Conservation (phyloP, 2,888 invertebrate species). For the Aporophyla nigra region DNA sequence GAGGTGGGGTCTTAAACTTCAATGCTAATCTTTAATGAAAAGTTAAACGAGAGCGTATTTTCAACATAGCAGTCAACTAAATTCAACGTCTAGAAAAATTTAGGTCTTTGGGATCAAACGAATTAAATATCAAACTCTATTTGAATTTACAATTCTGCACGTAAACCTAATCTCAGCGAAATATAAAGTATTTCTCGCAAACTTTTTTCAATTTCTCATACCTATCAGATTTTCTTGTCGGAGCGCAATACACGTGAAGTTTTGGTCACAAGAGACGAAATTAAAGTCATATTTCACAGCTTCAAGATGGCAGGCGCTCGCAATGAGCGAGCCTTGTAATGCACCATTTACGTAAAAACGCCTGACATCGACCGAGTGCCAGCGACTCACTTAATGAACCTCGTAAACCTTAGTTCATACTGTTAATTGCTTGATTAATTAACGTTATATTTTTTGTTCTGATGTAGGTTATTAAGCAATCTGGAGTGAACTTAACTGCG, state of each 20-base stretch:
- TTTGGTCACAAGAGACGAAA: constrained; percentile 73
- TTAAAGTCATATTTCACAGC: constrained; percentile 74
- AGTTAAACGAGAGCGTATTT: constrained; percentile 5
- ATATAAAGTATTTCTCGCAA: constrained; percentile 32
- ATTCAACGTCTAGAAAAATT: constrained; percentile 25
- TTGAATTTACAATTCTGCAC: constrained; percentile 41
- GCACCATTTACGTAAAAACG: constrained; percentile 63
- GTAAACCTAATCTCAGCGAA: constrained; percentile 37
- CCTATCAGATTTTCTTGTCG: constrained; percentile 69
- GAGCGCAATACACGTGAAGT: constrained; percentile 66
- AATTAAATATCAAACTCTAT: constrained; percentile 35
- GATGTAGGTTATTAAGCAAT: background rate
- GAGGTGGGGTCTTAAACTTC: too few species aligned
- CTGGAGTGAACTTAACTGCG: background rate
- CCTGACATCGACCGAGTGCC: constrained; percentile 45
- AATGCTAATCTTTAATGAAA: background rate
- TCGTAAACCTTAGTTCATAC: constrained; percentile 25
- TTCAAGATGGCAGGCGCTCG: constrained; percentile 59
- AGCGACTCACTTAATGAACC: constrained; percentile 42
- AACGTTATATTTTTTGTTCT: constrained; percentile 7
- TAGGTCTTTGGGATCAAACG: background rate
- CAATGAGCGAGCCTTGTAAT: constrained; percentile 50
- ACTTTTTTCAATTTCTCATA: constrained; percentile 70
- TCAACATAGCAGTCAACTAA: constrained; percentile 6
- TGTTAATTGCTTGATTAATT: constrained; percentile 10